Evolutionary conservation across 2,888 invertebrate genomes (phyloP).

Genomic region (Platycheirus albimanus): DNA sequence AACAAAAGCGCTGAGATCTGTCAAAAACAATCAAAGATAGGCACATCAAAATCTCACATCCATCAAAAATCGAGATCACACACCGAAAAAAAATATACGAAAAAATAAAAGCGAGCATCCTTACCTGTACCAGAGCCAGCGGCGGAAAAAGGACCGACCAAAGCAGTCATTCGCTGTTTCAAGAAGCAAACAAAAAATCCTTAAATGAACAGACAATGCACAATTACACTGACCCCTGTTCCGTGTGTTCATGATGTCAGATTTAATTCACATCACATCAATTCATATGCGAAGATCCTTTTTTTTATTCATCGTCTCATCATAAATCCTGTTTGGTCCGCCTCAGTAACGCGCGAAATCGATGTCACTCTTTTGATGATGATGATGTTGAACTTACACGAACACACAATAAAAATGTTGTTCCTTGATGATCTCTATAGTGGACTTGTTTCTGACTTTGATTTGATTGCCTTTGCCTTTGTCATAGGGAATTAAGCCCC

Average conservation of each 20-base stretch:
- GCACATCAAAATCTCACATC: conserved; percentile 76
- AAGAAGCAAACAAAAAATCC: conserved; percentile 2
- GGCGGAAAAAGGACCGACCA: conserved; percentile 8
- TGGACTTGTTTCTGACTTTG: conserved; percentile 66
- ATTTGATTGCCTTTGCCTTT: conserved; percentile 63
- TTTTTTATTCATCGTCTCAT: neutral
- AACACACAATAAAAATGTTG: conserved; percentile 27
- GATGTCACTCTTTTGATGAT: conserved; percentile 38
- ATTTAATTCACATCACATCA: conserved; percentile 75
- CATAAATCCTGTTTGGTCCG: conserved; percentile 47
- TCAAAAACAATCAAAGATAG: conserved; percentile 76
- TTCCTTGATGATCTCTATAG: conserved; percentile 10
- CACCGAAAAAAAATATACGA: too few species aligned
- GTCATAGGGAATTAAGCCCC: conserved; percentile 59
- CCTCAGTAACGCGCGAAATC: conserved; percentile 42
- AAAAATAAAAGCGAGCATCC: conserved; percentile 31
- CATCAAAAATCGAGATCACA: conserved; percentile 71
- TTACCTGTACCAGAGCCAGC: too few species aligned
- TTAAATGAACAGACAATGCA: conserved; percentile 71
- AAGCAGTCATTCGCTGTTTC: conserved; percentile 11
- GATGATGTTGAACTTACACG: conserved; percentile 44
- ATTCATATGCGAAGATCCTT: conserved; percentile 29
- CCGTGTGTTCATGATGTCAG: conserved; percentile 69
- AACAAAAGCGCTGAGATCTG: conserved; percentile 71
- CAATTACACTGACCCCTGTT: conserved; percentile 75